A percentile compares a stretch with the other conserved stretches of the same genome.
Evolutionary conservation across 2,797 vertebrate genomes (phyloP).

Genomic region (Arnoldichthys spilopterus): DNA sequence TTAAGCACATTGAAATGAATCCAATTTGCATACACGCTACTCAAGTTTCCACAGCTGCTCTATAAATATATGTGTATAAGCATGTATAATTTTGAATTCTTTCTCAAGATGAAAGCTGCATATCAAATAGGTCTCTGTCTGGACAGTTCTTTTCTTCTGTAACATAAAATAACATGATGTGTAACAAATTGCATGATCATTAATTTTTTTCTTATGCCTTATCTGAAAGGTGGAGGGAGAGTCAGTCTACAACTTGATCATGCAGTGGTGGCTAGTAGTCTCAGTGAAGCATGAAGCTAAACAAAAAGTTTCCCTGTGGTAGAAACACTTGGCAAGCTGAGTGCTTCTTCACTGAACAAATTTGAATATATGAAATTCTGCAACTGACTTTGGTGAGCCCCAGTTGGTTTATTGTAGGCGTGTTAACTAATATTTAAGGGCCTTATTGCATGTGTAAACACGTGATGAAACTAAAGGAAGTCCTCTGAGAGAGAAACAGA

Average conservation of each 20-base stretch:
- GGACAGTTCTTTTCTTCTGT: neutral
- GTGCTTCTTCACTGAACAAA: neutral
- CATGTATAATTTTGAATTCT: neutral
- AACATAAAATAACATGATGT: neutral
- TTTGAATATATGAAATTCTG: conserved; percentile 18
- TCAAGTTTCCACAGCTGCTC: neutral
- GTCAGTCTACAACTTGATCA: too few relatives aligned
- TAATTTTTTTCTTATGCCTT: neutral
- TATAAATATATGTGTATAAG: neutral
- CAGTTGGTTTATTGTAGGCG: neutral
- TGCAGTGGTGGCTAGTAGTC: neutral
- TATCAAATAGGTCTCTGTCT: conserved; percentile 6
- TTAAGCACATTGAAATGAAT: neutral
- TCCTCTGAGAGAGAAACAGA: neutral
- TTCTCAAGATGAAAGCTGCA: neutral
- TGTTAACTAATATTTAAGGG: neutral
- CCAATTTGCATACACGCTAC: neutral
- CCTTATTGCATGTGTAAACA: neutral
- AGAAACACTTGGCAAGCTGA: neutral
- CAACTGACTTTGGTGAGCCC: neutral
- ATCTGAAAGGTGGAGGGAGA: neutral
- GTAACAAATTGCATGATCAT: neutral
- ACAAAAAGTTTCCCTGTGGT: too few relatives aligned
- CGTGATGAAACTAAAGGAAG: conserved; percentile 1
- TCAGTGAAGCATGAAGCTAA: neutral